Evolutionary conservation across 2,113 vertebrate species (phyloP).

Genomic region (Prinia subflava): DNA sequence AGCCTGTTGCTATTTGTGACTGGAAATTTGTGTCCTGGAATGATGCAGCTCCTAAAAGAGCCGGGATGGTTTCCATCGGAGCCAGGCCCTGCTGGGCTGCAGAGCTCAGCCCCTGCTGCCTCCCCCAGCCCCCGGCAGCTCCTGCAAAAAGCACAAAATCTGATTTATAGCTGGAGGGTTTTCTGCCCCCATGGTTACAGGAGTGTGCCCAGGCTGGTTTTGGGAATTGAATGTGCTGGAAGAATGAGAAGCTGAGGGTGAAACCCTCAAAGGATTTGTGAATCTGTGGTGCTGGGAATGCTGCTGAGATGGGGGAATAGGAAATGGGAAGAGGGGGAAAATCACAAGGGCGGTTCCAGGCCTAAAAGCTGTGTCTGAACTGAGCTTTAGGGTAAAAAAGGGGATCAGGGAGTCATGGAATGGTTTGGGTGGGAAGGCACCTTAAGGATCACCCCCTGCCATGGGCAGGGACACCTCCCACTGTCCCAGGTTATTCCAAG

Average conservation of each 20-base stretch:
- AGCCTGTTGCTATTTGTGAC: not conserved
- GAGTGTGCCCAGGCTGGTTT: not conserved
- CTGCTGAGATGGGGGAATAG: not conserved
- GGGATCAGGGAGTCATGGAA: not conserved
- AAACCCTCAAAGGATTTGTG: not conserved
- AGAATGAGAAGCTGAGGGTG: not conserved
- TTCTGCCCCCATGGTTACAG: not conserved
- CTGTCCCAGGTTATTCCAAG: not conserved
- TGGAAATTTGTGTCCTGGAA: not conserved
- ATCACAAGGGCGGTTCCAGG: not conserved
- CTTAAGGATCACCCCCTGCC: not conserved
- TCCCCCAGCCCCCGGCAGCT: not conserved
- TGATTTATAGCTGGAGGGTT: not conserved
- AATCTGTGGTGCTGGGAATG: not conserved
- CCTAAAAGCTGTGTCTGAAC: not conserved
- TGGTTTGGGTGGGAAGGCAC: not conserved
- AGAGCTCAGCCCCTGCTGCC: not conserved
- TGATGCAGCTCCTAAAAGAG: rapidly evolving
- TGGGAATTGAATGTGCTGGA: not conserved
- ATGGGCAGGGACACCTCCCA: not conserved
- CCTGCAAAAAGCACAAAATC: not conserved
- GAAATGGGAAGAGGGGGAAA: not conserved
- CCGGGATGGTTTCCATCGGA: not conserved
- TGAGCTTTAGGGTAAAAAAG: not conserved
- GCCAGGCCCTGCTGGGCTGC: not conserved